Percentiles rank a stretch among this genome's conserved stretches.
phyloP scores from a whole-genome alignment of 2,888 invertebrate genomes.

The Ophion slaviceki region DNA sequence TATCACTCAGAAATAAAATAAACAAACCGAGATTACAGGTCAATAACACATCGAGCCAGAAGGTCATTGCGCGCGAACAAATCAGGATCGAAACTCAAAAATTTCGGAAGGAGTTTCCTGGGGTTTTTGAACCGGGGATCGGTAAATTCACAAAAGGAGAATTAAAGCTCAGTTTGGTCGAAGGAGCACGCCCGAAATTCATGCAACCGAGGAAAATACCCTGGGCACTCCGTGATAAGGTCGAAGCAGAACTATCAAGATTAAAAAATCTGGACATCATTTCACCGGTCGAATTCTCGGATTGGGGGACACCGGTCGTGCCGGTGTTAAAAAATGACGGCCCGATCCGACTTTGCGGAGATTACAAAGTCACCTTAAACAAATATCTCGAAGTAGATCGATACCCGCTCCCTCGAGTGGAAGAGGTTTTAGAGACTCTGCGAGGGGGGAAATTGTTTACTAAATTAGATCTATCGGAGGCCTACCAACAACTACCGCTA shows the following conservation, averaged over 20 bases:
- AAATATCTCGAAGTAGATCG: constrained; percentile 58
- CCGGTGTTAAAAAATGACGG: constrained; percentile 67
- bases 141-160: constrained; percentile 41
- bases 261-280: constrained; percentile 56
- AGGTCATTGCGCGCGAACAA: not conserved
- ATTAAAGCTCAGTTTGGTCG: constrained; percentile 28
- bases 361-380: constrained; percentile 71
- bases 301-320: constrained; percentile 72
- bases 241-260: constrained; percentile 1
- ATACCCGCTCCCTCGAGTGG: constrained; percentile 66
- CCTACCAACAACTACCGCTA: constrained; percentile 77
- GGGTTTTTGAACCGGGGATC: constrained; percentile 49
- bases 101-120: constrained; percentile 43
- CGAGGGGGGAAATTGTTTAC: constrained; percentile 69
- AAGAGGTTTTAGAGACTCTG: constrained; percentile 65
- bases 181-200: constrained; percentile 68
- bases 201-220: constrained; percentile 41
- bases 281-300: constrained; percentile 64
- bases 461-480: constrained; percentile 78
- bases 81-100: constrained; percentile 6
- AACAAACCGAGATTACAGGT: no score
- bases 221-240: not conserved
- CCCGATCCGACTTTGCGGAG: constrained; percentile 72
- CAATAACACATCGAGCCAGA: no score
- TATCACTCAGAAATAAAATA: no score